Conservation (phyloP, 2,888 invertebrate species). For the Ophioninae sp. region DNA sequence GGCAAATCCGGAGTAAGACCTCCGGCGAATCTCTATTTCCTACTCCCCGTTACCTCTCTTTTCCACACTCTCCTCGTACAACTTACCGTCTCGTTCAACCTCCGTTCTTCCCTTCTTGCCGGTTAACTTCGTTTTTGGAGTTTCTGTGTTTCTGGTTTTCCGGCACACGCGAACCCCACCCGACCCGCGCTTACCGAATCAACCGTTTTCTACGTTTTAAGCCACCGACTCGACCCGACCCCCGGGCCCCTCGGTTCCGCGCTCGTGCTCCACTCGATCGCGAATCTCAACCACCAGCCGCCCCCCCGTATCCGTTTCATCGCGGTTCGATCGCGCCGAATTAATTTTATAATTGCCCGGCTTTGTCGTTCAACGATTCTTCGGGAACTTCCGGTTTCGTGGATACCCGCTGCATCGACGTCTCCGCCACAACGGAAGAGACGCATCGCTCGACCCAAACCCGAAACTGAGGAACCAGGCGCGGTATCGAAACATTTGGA, state of each 20-base stretch:
- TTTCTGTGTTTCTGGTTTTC: constrained; percentile 44
- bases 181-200: constrained; percentile 51
- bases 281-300: constrained; percentile 44
- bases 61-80: constrained; percentile 27
- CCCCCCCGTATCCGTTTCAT: no score
- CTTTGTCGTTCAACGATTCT: constrained; percentile 69
- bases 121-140: constrained; percentile 37
- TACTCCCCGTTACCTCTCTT: constrained; percentile 70
- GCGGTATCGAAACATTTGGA: no score
- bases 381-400: neutral
- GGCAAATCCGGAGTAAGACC: constrained; percentile 78
- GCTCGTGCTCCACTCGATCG: constrained; percentile 15
- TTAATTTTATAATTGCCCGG: constrained; percentile 78
- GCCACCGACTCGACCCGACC: no score
- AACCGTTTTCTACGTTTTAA: constrained; percentile 43
- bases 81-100: constrained; percentile 37
- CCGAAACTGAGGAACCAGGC: no score
- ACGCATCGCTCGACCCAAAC: neutral
- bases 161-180: constrained; percentile 33
- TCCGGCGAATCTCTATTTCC: constrained; percentile 75
- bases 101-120: constrained; percentile 29
- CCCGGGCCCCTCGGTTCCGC: constrained; percentile 7
- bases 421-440: neutral
- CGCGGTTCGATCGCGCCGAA: constrained; percentile 73
- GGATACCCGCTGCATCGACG: neutral